These are phyloP conservation scores for Monodelphis domestica DNA, from an alignment of 2,797 vertebrate species.

Conservation along the genomic window DNA sequence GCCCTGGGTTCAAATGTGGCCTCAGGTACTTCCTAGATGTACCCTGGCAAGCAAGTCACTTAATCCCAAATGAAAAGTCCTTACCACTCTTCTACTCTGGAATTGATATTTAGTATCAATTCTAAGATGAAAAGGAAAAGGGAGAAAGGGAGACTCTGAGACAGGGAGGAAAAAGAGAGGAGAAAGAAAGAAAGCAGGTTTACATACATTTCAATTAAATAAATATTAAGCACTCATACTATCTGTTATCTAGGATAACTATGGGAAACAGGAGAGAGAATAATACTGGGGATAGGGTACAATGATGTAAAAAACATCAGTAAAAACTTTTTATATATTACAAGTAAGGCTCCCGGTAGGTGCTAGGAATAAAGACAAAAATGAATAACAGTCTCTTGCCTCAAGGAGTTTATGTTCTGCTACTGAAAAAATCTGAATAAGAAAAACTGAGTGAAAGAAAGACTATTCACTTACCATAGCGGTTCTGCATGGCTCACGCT, in stretches of 20 bases:
- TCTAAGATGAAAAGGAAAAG: too few species aligned
- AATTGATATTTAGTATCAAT: too few species aligned
- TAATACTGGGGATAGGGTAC: background rate
- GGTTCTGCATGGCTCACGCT: slow-evolving; percentile 93
- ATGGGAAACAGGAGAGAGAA: background rate
- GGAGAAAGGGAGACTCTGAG: too few species aligned
- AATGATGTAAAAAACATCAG: background rate
- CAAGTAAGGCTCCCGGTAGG: background rate
- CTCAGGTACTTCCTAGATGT: too few species aligned
- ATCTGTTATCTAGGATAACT: background rate
- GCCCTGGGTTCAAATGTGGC: too few species aligned
- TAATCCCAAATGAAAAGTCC: too few species aligned
- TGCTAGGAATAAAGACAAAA: background rate
- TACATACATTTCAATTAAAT: background rate
- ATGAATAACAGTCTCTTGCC: background rate
- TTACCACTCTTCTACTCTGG: too few species aligned
- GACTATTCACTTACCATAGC: slow-evolving; percentile 90
- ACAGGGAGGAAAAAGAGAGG: too few species aligned
- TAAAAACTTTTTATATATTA: background rate
- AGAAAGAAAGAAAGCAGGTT: too few species aligned
- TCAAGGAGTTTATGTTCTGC: background rate
- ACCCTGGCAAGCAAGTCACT: too few species aligned
- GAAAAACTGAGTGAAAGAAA: background rate
- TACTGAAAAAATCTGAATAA: background rate
- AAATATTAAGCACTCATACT: background rate